Evolutionary conservation across 1,140 invertebrate species (phyloP).

Genomic region (Heliothis virescens): DNA sequence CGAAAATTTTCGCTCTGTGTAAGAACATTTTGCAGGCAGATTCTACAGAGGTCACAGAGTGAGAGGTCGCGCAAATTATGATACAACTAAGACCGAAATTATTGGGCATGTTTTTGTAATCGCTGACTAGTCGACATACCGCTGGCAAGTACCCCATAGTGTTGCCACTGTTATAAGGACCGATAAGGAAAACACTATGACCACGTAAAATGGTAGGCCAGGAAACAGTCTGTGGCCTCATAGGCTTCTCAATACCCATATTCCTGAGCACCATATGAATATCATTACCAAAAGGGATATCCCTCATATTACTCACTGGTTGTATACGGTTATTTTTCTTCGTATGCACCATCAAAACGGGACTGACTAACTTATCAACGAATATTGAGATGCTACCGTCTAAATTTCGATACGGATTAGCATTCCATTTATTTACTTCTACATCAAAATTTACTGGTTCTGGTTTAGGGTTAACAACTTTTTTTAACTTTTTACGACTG

Average conservation of each 20-base stretch:
- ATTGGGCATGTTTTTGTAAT: conserved; percentile 59
- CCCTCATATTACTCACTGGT: conserved; percentile 63
- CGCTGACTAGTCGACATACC: conserved; percentile 76
- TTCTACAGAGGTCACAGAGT: conserved; percentile 67
- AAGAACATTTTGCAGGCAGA: conserved; percentile 68
- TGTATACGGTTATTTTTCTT: conserved; percentile 72
- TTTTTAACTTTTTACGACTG: conserved; percentile 33
- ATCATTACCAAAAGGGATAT: conserved; percentile 69
- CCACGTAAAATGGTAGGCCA: conserved; percentile 83
- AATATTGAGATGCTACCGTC: conserved; percentile 71
- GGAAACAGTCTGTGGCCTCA: conserved; percentile 81
- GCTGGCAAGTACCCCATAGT: conserved; percentile 85
- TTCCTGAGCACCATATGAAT: conserved; percentile 68
- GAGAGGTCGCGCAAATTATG: conserved; percentile 76
- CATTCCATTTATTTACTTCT: conserved; percentile 55
- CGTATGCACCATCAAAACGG: conserved; percentile 76
- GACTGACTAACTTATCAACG: conserved; percentile 74
- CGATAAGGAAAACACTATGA: conserved; percentile 81
- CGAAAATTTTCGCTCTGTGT: conserved; percentile 61
- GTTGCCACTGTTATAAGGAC: conserved; percentile 81
- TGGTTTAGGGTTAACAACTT: conserved; percentile 29
- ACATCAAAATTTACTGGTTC: background rate
- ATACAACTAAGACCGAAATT: conserved; percentile 70
- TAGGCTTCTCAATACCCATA: conserved; percentile 65
- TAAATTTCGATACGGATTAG: conserved; percentile 77